These are phyloP conservation scores for Darevskia nairensis DNA, from an alignment of 2,797 vertebrate species.

Conservation along the genomic window DNA sequence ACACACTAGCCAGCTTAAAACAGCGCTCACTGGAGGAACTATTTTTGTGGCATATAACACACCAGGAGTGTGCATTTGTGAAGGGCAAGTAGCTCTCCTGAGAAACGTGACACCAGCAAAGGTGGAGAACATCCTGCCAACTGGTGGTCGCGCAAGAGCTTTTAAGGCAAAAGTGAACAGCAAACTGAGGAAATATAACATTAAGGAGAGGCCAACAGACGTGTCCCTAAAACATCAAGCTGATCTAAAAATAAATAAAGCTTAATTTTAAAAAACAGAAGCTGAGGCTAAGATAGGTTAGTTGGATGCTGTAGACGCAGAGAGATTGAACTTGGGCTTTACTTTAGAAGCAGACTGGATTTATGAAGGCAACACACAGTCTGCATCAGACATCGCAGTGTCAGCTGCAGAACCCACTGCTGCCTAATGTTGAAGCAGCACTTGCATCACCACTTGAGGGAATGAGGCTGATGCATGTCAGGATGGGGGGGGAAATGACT, in stretches of 20 bases:
- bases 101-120: conserved; percentile 12
- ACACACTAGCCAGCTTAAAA: accelerated
- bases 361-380: not conserved
- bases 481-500: not conserved
- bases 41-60: not conserved
- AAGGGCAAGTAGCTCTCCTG: not conserved
- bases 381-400: not conserved
- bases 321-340: conserved; percentile 13
- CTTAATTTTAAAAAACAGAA: not conserved
- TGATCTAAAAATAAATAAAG: not conserved
- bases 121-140: not conserved
- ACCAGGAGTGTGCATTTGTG: not conserved
- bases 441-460: not conserved
- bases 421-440: not conserved
- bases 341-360: not conserved
- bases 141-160: not conserved
- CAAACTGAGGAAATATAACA: not conserved
- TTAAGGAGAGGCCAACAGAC: not conserved
- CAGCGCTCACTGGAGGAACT: not conserved
- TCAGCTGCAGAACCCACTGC: not conserved
- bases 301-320: not conserved
- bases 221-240: not conserved
- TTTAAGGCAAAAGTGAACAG: not conserved
- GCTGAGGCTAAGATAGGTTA: not conserved
- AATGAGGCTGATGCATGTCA: not conserved